phyloP scores from a whole-genome alignment of 2,797 vertebrate species.

The Enteromius unitaeniatus region DNA sequence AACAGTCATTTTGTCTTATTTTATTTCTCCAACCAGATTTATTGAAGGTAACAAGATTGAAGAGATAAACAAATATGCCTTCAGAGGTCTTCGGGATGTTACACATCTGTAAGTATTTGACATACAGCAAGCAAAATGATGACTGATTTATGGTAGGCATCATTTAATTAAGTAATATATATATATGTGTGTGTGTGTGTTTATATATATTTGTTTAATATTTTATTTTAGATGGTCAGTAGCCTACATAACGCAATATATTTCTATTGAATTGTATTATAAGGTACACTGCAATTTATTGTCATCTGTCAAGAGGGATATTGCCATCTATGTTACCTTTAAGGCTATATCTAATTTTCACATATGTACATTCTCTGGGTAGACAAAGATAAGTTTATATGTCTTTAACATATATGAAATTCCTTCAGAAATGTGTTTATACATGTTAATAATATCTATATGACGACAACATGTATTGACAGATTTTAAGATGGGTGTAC shows the following conservation, averaged over 20 bases:
- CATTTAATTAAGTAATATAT: not conserved
- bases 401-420: not conserved
- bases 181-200: too few species aligned
- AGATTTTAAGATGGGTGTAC: not conserved
- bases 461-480: not conserved
- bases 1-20: conserved; percentile 6
- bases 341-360: not conserved
- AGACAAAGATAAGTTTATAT: not conserved
- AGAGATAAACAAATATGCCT: conserved; percentile 89
- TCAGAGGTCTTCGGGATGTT: conserved; percentile 91
- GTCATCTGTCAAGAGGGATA: too few species aligned
- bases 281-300: not conserved
- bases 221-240: not conserved
- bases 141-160: not conserved
- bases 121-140: conserved; percentile 17
- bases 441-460: not conserved
- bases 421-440: not conserved
- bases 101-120: conserved; percentile 92
- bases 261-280: not conserved
- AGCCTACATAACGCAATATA: not conserved
- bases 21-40: conserved; percentile 79
- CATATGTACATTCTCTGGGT: not conserved
- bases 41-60: conserved; percentile 97
- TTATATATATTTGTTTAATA: not conserved
- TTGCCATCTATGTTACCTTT: not conserved